Conservation (phyloP, 92 coral and sea anemone species). For the Montipora capitata region DNA sequence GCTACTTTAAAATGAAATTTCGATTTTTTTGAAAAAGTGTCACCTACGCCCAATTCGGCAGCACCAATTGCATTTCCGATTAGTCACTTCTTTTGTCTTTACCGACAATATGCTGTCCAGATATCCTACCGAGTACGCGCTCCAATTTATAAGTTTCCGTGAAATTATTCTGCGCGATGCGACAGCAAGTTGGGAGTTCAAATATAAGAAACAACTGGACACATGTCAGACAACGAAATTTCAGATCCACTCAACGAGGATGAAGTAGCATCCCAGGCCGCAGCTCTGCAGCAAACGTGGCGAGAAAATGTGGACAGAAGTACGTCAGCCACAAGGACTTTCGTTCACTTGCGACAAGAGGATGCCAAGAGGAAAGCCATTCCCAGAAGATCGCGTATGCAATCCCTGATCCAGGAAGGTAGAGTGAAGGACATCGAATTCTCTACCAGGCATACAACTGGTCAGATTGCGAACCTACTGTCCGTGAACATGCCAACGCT, state of each 20-base stretch:
- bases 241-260: not conserved
- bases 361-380: slow-evolving; percentile 29
- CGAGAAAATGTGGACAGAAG: slow-evolving; percentile 10
- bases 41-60: too few species aligned
- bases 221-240: not conserved
- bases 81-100: too few species aligned
- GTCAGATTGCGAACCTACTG: slow-evolving; percentile 39
- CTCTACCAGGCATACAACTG: slow-evolving; percentile 25
- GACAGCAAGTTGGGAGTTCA: not conserved
- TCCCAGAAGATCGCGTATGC: slow-evolving; percentile 27
- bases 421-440: slow-evolving; percentile 18
- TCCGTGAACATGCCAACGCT: slow-evolving; percentile 20
- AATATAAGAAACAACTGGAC: not conserved
- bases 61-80: too few species aligned
- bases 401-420: not conserved
- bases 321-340: not conserved
- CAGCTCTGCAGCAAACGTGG: slow-evolving; percentile 12
- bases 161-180: not conserved
- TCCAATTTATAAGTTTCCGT: too few species aligned
- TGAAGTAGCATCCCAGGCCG: not conserved
- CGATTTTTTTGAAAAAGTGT: too few species aligned
- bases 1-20: too few species aligned
- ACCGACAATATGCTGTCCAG: too few species aligned
- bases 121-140: too few species aligned
- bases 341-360: slow-evolving; percentile 35